Conservation (phyloP, 2,888 invertebrate species). For the Anorthoa munda region DNA sequence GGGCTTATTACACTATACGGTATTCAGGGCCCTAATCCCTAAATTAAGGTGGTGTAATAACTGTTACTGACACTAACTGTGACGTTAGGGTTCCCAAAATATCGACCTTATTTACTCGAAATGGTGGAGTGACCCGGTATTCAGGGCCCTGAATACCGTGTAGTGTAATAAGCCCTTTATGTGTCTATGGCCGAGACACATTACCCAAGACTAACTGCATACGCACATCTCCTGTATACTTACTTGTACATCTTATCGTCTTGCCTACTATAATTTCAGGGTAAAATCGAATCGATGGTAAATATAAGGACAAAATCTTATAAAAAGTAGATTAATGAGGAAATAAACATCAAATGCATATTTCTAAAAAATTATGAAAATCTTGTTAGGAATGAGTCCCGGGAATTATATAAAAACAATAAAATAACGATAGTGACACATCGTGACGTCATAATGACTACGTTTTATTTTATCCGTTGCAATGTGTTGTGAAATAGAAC, state of each 20-base stretch:
- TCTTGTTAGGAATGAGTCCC: slow-evolving; percentile 23
- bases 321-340: not conserved
- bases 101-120: no score
- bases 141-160: no score
- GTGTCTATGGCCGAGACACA: not conserved
- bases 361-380: slow-evolving; percentile 23
- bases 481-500: slow-evolving; percentile 61
- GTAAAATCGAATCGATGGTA: no score
- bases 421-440: slow-evolving; percentile 38
- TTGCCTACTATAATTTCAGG: not conserved
- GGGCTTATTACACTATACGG: no score
- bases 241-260: no score
- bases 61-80: no score
- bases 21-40: no score
- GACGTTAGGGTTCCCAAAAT: no score
- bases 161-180: no score
- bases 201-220: not conserved
- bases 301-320: not conserved
- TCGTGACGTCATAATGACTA: slow-evolving; percentile 47
- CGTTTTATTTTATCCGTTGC: slow-evolving; percentile 34
- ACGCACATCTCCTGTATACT: not conserved
- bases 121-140: no score
- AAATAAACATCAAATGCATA: slow-evolving; percentile 22
- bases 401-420: slow-evolving; percentile 28
- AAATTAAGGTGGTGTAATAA: no score